phyloP scores from a whole-genome alignment of 30 jellyfish, hydroid and myxozoan genomes.

The Pseudorhiza aurosa region DNA sequence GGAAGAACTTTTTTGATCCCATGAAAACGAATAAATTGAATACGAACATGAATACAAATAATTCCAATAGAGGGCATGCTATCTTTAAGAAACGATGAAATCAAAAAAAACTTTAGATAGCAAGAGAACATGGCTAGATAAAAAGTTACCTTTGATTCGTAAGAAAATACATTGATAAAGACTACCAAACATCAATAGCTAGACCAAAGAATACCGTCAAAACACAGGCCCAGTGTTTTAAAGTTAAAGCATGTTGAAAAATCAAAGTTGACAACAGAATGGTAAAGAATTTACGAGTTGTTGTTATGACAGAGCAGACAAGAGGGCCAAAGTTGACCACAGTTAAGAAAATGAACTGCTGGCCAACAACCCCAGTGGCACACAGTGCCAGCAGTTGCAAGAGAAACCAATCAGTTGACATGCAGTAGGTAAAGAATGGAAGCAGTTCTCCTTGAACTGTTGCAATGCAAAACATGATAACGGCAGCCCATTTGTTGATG shows the following conservation, averaged over 20 bases:
- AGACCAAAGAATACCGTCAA: slow-evolving; percentile 62
- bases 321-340: slow-evolving; percentile 84
- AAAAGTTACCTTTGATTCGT: no score
- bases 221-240: slow-evolving; percentile 61
- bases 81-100: no score
- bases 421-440: slow-evolving; percentile 20
- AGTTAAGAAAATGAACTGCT: slow-evolving; percentile 69
- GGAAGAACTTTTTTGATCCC: no score
- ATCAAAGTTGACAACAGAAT: slow-evolving; percentile 60
- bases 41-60: no score
- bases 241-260: slow-evolving; percentile 48
- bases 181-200: slow-evolving; percentile 49
- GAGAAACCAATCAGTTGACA: not conserved
- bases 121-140: no score
- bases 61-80: no score
- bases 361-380: slow-evolving; percentile 80
- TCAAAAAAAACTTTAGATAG: no score
- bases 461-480: slow-evolving; percentile 35
- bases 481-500: slow-evolving; percentile 58
- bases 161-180: no score
- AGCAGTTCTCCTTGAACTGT: slow-evolving; percentile 40
- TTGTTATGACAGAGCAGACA: slow-evolving; percentile 81
- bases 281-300: slow-evolving; percentile 82
- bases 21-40: no score
- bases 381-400: slow-evolving; percentile 39